Base-by-base conservation (phyloP, 2,113 vertebrate species). In the Ariopsis seemanni region DNA sequence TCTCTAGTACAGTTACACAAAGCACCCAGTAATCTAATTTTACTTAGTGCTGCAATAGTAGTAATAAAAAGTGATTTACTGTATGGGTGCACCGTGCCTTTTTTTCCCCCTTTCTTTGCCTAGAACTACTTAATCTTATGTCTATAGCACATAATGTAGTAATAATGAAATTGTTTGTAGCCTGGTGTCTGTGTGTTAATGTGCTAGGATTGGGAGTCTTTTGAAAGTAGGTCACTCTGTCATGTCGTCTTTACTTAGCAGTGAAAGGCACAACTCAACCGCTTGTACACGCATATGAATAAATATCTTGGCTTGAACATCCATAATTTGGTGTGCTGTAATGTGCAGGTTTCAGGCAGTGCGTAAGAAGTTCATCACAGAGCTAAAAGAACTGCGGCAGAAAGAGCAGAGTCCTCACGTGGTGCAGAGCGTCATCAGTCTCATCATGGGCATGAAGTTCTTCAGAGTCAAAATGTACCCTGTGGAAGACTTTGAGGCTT, bases 391-490 rank as follows among this genome's bases (percentile, higher is more conserved):
- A 93, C 92, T 99, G 74, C 94, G 97, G 15, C 97, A 98, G 89
- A 99, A 99, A 93, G 98, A 99, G 69, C 98, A 99, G 93, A 99
- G 94, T 89, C 97, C 98, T 0, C 97, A 97, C 1, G 93, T 98
- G 50, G 95, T 99, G 87, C 98, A 99, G 92, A 98, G 97, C 91
- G 97, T 97, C 92, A 99, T 99, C 95, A 99, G 97, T 92, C 96
- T 99, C 90, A 99, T 99, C 92, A 99, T 99, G 98, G 98, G 98
- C 65, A 97, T 99, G 94, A 99, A 99, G 92, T 99, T 99, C 94
- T 99, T 99, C 90, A 96, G 98, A 84, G 97, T 99, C 89, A 99
- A 99, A 95, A 99, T 99, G 98, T 99, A 99, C 91, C 98, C 98
- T 0, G 98, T 99, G 91, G 98, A 99, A 88, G 98, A 99, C 93